Conservation (phyloP, 1,140 invertebrate species). For the Macrobrachium rosenbergii region DNA sequence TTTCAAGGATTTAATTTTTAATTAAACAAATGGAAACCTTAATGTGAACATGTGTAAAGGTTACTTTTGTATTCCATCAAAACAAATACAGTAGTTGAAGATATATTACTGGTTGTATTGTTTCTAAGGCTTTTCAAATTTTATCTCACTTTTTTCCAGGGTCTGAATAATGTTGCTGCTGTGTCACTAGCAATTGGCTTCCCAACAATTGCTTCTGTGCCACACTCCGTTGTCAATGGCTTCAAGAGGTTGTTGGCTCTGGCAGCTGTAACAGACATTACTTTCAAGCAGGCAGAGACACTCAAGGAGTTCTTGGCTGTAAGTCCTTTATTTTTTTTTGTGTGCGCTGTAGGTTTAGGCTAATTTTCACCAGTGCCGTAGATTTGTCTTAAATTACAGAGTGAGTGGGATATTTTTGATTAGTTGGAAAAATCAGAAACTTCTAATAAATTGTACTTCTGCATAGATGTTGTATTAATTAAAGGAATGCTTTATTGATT, state of each 20-base stretch:
- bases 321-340: too few species aligned
- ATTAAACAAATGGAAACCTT: not conserved
- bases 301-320: constrained; percentile 85
- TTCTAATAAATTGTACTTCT: constrained; percentile 2
- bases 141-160: constrained; percentile 71
- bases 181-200: constrained; percentile 94
- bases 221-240: constrained; percentile 97
- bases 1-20: too few species aligned
- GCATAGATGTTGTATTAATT: not conserved
- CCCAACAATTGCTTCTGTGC: constrained; percentile 95
- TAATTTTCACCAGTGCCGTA: not conserved
- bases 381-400: not conserved
- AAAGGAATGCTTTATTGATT: constrained; percentile 17
- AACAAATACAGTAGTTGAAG: not conserved
- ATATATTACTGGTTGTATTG: too few species aligned
- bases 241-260: constrained; percentile 98
- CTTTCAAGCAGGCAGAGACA: constrained; percentile 93
- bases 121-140: not conserved
- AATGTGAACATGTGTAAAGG: not conserved
- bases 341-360: constrained; percentile 48
- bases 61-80: too few species aligned
- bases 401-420: not conserved
- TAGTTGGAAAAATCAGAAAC: too few species aligned
- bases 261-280: constrained; percentile 94
- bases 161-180: constrained; percentile 94